Percentiles rank a stretch among this genome's conserved stretches.
Conservation (phyloP, 1,140 invertebrate species). For the Drosophila tani region DNA sequence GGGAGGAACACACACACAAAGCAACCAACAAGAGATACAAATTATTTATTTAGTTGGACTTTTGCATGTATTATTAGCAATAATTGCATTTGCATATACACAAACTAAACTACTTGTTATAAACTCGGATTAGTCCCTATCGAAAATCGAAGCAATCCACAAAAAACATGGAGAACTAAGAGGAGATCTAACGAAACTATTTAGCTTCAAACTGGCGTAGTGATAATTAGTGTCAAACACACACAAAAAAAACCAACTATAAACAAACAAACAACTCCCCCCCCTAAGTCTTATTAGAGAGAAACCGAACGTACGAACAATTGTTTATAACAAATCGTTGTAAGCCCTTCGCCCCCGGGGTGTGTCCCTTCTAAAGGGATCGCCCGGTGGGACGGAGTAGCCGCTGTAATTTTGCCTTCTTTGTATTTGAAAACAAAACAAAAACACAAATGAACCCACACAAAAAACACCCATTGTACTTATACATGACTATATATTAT, state of each 20-base stretch:
- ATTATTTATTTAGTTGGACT: slow-evolving; percentile 56
- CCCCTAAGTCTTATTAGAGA: slow-evolving; percentile 16
- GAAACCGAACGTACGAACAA: slow-evolving; percentile 23
- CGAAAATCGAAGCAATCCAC: slow-evolving; percentile 62
- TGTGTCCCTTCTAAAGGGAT: slow-evolving; percentile 64
- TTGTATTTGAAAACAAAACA: slow-evolving; percentile 49
- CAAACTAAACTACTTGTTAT: slow-evolving; percentile 42
- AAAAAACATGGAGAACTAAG: slow-evolving; percentile 31
- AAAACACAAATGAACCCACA: slow-evolving; percentile 36
- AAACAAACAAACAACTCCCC: slow-evolving; percentile 16
- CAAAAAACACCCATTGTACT: slow-evolving; percentile 58
- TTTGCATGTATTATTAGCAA: slow-evolving; percentile 78
- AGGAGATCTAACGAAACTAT: slow-evolving; percentile 51
- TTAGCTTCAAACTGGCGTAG: slow-evolving; percentile 79
- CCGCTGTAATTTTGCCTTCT: slow-evolving; percentile 77
- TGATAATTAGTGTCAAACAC: slow-evolving; percentile 83
- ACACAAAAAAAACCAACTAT: slow-evolving; percentile 63
- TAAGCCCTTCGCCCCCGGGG: slow-evolving; percentile 47
- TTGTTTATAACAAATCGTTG: slow-evolving; percentile 52
- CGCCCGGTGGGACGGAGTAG: slow-evolving; percentile 51
- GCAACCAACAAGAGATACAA: slow-evolving; percentile 29
- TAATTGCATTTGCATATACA: slow-evolving; percentile 69
- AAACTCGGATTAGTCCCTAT: slow-evolving; percentile 64
- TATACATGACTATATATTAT: slow-evolving; percentile 54
- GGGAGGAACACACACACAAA: slow-evolving; percentile 13